Percentiles rank a stretch among this genome's conserved stretches.
Conservation (phyloP, 1,140 invertebrate genomes). For the Heterodera carotae region DNA sequence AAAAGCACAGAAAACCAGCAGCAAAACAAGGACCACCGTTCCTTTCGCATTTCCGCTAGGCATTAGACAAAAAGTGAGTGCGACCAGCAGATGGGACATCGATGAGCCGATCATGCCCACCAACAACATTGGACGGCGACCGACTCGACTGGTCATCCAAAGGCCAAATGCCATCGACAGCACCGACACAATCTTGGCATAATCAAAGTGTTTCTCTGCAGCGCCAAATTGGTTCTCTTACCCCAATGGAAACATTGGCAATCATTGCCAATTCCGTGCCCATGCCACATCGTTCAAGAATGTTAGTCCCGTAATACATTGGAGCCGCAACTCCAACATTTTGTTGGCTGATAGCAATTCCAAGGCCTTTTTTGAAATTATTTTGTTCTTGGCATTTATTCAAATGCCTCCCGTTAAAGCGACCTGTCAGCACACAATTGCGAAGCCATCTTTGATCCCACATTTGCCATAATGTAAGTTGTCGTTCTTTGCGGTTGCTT, state of each 20-base stretch:
- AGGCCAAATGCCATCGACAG: slow-evolving; percentile 12
- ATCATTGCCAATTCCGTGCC: slow-evolving; percentile 16
- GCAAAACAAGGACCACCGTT: neutral
- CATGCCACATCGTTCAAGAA: slow-evolving; percentile 16
- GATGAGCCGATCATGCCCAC: slow-evolving; percentile 12
- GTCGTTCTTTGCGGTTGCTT: neutral
- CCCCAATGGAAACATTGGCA: slow-evolving; percentile 21
- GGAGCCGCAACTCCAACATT: slow-evolving; percentile 19
- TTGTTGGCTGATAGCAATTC: slow-evolving; percentile 23
- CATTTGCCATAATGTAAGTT: neutral
- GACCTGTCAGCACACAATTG: slow-evolving; percentile 12
- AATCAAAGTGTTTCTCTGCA: neutral
- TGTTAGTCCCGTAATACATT: slow-evolving; percentile 27
- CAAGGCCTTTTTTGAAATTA: neutral
- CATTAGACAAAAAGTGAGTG: neutral
- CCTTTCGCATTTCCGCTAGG: slow-evolving; percentile 6
- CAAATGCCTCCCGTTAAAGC: neutral
- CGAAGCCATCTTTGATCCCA: slow-evolving; percentile 14
- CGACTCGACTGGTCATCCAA: neutral
- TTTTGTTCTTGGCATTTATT: neutral
- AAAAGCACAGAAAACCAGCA: slow-evolving; percentile 15
- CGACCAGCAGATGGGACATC: slow-evolving; percentile 12
- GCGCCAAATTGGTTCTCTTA: neutral
- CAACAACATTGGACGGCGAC: slow-evolving; percentile 28
- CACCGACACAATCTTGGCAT: slow-evolving; percentile 19